A percentile compares a stretch with the other conserved stretches of the same genome.
Conservation (phyloP, 2,888 invertebrate genomes). For the Muschampia plurimacula region DNA sequence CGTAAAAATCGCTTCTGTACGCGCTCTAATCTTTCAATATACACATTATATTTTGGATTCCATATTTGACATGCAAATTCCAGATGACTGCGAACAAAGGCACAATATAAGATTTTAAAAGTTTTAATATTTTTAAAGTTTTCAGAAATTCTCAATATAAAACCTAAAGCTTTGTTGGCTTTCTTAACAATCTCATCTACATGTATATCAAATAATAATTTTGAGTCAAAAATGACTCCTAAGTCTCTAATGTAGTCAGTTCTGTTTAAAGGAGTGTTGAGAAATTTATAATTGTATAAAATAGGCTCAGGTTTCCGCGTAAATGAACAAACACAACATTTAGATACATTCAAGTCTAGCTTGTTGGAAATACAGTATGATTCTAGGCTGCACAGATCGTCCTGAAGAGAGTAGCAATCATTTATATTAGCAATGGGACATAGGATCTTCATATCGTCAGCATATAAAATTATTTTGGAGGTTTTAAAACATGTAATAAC, state of each 20-base stretch:
- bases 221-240: not conserved
- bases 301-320: not conserved
- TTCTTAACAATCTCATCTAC: not conserved
- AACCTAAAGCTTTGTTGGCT: not conserved
- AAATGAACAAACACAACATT: not conserved
- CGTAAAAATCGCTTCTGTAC: slow-evolving; percentile 15
- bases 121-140: slow-evolving; percentile 1
- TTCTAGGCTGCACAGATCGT: not conserved
- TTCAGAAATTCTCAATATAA: not conserved
- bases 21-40: slow-evolving; percentile 8
- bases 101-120: slow-evolving; percentile 6
- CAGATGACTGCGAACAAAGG: slow-evolving; percentile 25
- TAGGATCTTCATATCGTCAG: not conserved
- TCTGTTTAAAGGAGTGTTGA: not conserved
- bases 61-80: slow-evolving; percentile 21
- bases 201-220: not conserved
- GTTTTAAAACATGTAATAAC: not conserved
- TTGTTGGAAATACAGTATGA: not conserved
- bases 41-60: slow-evolving; percentile 14
- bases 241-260: not conserved
- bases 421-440: not conserved
- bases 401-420: not conserved
- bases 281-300: not conserved
- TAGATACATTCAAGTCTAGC: not conserved
- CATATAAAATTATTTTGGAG: not conserved